These are phyloP conservation scores for Saguinus oedipus DNA, from an alignment of 2,797 vertebrate genomes.

Conservation along the genomic window DNA sequence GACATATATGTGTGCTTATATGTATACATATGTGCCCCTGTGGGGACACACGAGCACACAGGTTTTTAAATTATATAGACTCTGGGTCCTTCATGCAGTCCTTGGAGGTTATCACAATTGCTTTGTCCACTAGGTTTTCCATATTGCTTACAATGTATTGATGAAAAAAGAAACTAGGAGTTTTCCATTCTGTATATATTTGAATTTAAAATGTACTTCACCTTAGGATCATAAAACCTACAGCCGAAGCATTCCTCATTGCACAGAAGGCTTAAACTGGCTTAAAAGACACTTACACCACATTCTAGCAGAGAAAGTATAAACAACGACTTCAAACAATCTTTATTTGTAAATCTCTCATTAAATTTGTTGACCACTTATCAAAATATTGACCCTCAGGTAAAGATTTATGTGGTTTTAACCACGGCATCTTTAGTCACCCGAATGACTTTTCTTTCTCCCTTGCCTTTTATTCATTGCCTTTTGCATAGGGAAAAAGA, in stretches of 20 bases:
- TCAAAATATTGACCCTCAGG: slow-evolving; percentile 34
- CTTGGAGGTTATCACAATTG: neutral
- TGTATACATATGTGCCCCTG: accelerated
- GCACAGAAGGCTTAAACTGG: neutral
- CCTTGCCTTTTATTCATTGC: neutral
- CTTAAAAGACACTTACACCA: neutral
- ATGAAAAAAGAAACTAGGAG: neutral
- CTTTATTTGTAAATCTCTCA: slow-evolving; percentile 58
- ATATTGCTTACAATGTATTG: neutral
- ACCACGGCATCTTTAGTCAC: neutral
- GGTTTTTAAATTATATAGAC: neutral
- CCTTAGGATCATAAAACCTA: neutral
- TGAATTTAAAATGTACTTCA: slow-evolving; percentile 57
- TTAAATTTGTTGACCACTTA: slow-evolving; percentile 19
- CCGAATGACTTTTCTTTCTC: neutral
- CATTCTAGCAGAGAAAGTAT: neutral
- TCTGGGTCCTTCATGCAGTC: neutral
- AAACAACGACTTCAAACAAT: neutral
- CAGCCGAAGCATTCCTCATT: neutral
- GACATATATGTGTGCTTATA: neutral
- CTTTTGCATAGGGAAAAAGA: neutral
- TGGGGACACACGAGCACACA: neutral
- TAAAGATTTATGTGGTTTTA: slow-evolving; percentile 23
- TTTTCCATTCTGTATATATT: neutral
- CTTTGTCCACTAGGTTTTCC: neutral